Evolutionary conservation across 2,888 invertebrate genomes (phyloP), one percentile per base, ranked within the genome.

Genomic region (Trissonchulus sp.): DNA sequence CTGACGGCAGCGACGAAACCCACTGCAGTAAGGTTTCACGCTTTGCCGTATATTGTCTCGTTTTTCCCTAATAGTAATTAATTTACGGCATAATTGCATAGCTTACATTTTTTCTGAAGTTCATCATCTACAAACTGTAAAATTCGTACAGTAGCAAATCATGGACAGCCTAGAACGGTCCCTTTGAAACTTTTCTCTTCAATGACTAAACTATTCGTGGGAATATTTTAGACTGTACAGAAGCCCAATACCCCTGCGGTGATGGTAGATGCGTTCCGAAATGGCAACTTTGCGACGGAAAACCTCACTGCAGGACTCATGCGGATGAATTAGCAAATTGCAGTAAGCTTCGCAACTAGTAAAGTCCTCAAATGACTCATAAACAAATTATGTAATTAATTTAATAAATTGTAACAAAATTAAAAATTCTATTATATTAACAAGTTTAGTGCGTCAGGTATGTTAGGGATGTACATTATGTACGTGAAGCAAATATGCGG

Each of bases 1-100:
- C 63, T n/a, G 73, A 72, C 31, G n/a, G 31, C 35, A 72, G 73
- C 60, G 73, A 72, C 28, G 73, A 72, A 72, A 38, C 18, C 2
- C 38, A 72, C n/a, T 72, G 73, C 35, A 28, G 73, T 72, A 37
- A 72, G 73, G 28, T 65, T 18, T 18, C 18, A 18, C 15, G 8
- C n/a, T 65, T 65, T 65, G 15, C 8, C 8, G n/a, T 65, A 15
- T 8, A 8, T 15, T 15, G 8, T 15, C 8, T 65, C 65, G 31
- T 8, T 15, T 65, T 65, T 18, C 8, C 15, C 8, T 65, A 60
- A 60, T 23, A n/a, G n/a, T n/a, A n/a, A n/a, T n/a, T n/a, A n/a
- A n/a, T n/a, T n/a, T n/a, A n/a, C n/a, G n/a, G n/a, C n/a, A n/a
- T n/a, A n/a, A n/a, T n/a, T n/a, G n/a, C n/a, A n/a, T n/a, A n/a